Evolutionary conservation across 2,888 invertebrate genomes (phyloP), one percentile per base, ranked within the genome.

Genomic region (Balanococcus diminutus): DNA sequence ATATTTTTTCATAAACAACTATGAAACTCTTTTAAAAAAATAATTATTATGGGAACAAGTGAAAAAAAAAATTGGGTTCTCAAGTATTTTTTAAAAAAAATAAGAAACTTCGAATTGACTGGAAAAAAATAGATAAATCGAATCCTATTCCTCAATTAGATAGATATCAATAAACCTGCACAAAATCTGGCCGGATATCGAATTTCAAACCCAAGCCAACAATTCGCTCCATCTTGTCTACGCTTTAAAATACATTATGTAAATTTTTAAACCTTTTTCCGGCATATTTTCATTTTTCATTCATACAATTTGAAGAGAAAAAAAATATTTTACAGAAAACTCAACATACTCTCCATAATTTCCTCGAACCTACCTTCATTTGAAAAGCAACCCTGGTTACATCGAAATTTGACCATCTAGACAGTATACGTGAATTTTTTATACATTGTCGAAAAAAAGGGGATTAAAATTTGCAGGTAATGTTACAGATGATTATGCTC

Each of bases 391-490:
- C 28, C 28, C 28, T 28, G 1, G 6, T 2, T 16, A 16, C 28
- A 28, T 28, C 28, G 19, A 67, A 67, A 28, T 67, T 67, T 25
- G 6, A 0, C 67, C 16, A 82, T n/a, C n/a, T n/a, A n/a, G n/a
- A n/a, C n/a, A n/a, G n/a, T n/a, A n/a, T 25, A 25, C 8, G 16
- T 46, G 9, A 82, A 46, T 82, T 82, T 82, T 81, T 82, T 8
- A 25, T 82, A 36, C 81, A 14, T 82, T 82, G 81, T 82, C 81
- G 79, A 75, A 56, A 82, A 82, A 82, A 82, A 46, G 31, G 19
- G 82, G 82, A 82, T 82, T 82, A 82, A 82, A 82, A 82, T 82
- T 82, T 82, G 46, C 82, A 82, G 82, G 82, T 82, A 56, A 82
- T 82, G 82, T 82, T 82, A 82, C 82, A 82, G 82, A 82, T 82